Conservation (phyloP, 2,888 invertebrate species). For the Drosophila lacicola region DNA sequence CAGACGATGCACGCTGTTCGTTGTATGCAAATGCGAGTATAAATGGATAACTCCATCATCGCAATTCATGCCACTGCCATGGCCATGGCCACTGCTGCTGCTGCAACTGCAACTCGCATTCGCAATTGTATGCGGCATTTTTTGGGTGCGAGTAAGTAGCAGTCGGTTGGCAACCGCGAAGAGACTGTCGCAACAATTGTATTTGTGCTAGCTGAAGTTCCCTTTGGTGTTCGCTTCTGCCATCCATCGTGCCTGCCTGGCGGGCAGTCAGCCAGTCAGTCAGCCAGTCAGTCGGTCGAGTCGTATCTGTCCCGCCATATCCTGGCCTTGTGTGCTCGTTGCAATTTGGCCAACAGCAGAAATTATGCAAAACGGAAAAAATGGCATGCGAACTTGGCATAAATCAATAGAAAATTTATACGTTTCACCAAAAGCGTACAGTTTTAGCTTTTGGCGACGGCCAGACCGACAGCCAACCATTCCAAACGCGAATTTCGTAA, state of each 20-base stretch:
- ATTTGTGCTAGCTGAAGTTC: slow-evolving; percentile 58
- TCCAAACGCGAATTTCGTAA: slow-evolving; percentile 23
- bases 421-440: slow-evolving; percentile 70
- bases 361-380: slow-evolving; percentile 82
- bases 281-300: not conserved
- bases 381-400: slow-evolving; percentile 81
- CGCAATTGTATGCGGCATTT: slow-evolving; percentile 38
- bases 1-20: slow-evolving; percentile 64
- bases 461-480: slow-evolving; percentile 29
- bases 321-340: slow-evolving; percentile 51
- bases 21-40: slow-evolving; percentile 78
- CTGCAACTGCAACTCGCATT: slow-evolving; percentile 37
- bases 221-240: slow-evolving; percentile 4
- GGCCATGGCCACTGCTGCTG: slow-evolving; percentile 32
- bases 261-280: slow-evolving; percentile 5
- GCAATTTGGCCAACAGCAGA: slow-evolving; percentile 76
- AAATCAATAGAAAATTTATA: slow-evolving; percentile 82
- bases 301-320: slow-evolving; percentile 38
- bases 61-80: slow-evolving; percentile 70
- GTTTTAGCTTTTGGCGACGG: slow-evolving; percentile 57
- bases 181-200: slow-evolving; percentile 73
- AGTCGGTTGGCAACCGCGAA: slow-evolving; percentile 58
- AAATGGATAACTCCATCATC: slow-evolving; percentile 83
- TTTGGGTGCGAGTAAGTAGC: slow-evolving; percentile 36
- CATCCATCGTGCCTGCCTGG: slow-evolving; percentile 10